Evolutionary conservation across 2,113 vertebrate species (phyloP).

Genomic region (Pomatostomus ruficeps): DNA sequence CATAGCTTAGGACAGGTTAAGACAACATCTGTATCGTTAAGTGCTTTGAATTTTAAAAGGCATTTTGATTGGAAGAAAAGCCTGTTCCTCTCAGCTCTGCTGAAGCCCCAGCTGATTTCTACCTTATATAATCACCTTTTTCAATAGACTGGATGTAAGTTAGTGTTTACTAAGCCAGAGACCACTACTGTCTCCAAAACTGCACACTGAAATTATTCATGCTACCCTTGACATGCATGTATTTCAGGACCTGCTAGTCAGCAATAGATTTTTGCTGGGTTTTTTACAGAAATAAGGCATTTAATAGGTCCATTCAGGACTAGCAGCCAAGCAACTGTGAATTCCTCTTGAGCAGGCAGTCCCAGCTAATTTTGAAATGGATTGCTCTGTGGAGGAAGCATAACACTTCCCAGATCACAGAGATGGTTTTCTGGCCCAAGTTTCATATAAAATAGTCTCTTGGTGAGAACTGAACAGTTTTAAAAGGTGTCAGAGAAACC

Average conservation of each 20-base stretch:
- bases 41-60: neutral
- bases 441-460: conserved; percentile 5
- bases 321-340: neutral
- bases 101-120: neutral
- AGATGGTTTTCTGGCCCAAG: neutral
- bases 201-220: neutral
- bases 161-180: neutral
- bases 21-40: neutral
- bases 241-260: conserved; percentile 26
- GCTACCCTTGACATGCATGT: neutral
- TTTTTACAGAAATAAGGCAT: neutral
- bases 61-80: neutral
- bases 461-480: conserved; percentile 18
- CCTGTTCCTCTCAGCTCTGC: neutral
- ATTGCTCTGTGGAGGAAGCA: neutral
- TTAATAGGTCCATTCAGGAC: neutral
- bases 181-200: neutral
- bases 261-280: neutral
- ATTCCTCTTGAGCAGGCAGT: neutral
- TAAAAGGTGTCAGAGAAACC: conserved; percentile 33
- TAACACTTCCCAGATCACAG: neutral
- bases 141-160: neutral
- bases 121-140: neutral
- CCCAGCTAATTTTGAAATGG: conserved; percentile 25
- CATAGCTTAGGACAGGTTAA: neutral